Percentiles rank a stretch among this genome's conserved stretches.
phyloP scores from a whole-genome alignment of 2,888 invertebrate species.

The Venusia cambrica region DNA sequence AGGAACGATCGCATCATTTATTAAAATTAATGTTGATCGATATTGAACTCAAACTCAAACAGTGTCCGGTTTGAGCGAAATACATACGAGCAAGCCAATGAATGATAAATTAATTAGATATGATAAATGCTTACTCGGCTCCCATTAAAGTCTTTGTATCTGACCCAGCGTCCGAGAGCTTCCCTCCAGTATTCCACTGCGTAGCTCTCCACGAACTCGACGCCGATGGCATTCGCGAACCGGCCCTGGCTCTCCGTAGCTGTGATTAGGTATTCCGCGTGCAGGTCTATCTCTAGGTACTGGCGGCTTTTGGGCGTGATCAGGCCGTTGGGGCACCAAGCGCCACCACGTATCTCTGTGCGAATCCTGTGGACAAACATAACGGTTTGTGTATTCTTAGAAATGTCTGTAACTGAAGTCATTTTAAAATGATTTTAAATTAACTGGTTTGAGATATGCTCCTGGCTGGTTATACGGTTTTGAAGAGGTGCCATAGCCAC shows the following conservation, averaged over 20 bases:
- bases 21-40: too few relatives aligned
- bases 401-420: neutral
- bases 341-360: slow-evolving; percentile 92
- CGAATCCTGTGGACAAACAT: slow-evolving; percentile 83
- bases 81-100: too few relatives aligned
- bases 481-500: too few relatives aligned
- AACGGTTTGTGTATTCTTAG: neutral
- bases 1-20: too few relatives aligned
- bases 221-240: slow-evolving; percentile 94
- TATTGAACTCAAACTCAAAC: too few relatives aligned
- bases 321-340: slow-evolving; percentile 94
- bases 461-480: too few relatives aligned
- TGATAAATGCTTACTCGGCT: slow-evolving; percentile 84
- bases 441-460: too few relatives aligned
- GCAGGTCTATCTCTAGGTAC: slow-evolving; percentile 90
- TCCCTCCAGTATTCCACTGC: slow-evolving; percentile 90
- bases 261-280: slow-evolving; percentile 88
- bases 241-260: slow-evolving; percentile 94
- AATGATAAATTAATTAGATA: too few relatives aligned
- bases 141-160: slow-evolving; percentile 89
- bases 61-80: too few relatives aligned
- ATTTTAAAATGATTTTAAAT: too few relatives aligned
- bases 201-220: slow-evolving; percentile 92
- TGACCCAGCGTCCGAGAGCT: slow-evolving; percentile 85
- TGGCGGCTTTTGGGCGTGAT: slow-evolving; percentile 89